Conservation (phyloP, 1,140 invertebrate species). For the Diabrotica virgifera region DNA sequence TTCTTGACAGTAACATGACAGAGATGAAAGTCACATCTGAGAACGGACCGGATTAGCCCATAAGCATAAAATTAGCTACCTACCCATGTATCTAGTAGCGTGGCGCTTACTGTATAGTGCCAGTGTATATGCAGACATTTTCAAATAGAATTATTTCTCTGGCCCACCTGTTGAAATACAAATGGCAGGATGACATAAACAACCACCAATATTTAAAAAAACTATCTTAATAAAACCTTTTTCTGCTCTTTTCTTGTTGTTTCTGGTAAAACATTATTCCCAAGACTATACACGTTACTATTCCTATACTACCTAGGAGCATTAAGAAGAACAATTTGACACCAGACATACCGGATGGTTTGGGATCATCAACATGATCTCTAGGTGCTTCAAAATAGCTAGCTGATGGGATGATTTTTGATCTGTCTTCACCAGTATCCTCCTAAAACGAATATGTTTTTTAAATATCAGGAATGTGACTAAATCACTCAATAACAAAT, state of each 20-base stretch:
- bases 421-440: constrained; percentile 65
- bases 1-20: no score
- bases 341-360: constrained; percentile 75
- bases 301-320: constrained; percentile 70
- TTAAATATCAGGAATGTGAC: no score
- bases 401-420: constrained; percentile 76
- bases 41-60: no score
- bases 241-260: constrained; percentile 82
- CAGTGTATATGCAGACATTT: no score
- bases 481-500: no score
- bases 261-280: constrained; percentile 91
- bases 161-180: no score
- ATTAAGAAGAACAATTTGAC: constrained; percentile 87
- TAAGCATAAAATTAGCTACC: no score
- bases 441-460: constrained; percentile 50
- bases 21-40: no score
- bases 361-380: constrained; percentile 85
- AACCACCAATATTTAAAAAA: neutral
- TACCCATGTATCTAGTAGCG: no score
- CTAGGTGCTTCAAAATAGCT: constrained; percentile 77
- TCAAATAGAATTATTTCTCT: no score
- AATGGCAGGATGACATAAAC: no score
- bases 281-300: constrained; percentile 77
- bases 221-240: constrained; percentile 78
- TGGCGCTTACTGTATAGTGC: no score